These are phyloP conservation scores for Rana temporaria DNA, from an alignment of 2,113 vertebrate species.

Conservation along the genomic window DNA sequence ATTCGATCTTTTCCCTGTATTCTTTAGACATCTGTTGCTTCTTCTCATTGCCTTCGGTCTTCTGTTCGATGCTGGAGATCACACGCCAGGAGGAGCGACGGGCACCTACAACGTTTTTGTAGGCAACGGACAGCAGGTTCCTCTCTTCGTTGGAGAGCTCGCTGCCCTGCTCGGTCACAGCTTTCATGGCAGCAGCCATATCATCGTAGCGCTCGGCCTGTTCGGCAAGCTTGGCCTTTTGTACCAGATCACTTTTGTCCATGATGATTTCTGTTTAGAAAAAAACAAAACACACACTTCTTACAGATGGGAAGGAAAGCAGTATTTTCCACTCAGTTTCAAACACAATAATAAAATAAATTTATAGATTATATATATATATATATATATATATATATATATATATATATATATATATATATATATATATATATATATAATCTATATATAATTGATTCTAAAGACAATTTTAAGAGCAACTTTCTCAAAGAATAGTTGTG, in stretches of 20 bases:
- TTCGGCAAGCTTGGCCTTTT: constrained; percentile 97
- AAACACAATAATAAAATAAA: no score
- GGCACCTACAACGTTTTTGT: constrained; percentile 97
- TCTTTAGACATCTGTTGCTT: constrained; percentile 95
- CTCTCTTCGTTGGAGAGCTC: constrained; percentile 97
- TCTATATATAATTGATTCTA: no score
- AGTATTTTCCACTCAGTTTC: no score
- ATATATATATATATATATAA: no score
- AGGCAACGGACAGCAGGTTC: constrained; percentile 96
- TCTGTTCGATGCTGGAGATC: constrained; percentile 97
- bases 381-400: no score
- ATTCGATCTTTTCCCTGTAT: constrained; percentile 95
- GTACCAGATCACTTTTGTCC: constrained; percentile 97
- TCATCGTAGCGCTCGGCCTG: constrained; percentile 98
- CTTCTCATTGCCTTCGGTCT: constrained; percentile 94
- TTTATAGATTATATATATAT: no score
- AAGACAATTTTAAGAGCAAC: no score
- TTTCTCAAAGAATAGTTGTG: no score
- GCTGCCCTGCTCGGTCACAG: constrained; percentile 90
- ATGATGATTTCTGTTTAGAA: constrained; percentile 77
- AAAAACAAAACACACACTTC: background rate
- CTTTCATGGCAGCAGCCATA: constrained; percentile 97
- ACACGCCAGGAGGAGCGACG: constrained; percentile 96
- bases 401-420: no score
- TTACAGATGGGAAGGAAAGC: no score